Conservation (phyloP, 2,797 vertebrate genomes). For the Fratercula arctica region DNA sequence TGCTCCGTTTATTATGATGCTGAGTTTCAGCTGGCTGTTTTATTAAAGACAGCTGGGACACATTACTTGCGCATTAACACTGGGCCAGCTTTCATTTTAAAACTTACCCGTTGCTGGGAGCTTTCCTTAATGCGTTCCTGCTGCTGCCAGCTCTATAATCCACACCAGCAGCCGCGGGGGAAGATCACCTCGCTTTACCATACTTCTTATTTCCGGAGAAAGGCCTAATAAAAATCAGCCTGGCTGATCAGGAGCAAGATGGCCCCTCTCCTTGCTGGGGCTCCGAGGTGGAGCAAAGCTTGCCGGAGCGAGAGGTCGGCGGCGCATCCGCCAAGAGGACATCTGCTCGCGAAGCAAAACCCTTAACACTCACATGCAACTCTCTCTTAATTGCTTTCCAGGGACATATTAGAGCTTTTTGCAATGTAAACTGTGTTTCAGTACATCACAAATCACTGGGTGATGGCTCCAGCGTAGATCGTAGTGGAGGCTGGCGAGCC, state of each 20-base stretch:
- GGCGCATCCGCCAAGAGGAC: background rate
- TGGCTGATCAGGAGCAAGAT: background rate
- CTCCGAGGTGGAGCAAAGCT: background rate
- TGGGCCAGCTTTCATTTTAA: conserved; percentile 72
- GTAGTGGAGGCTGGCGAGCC: background rate
- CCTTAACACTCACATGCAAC: background rate
- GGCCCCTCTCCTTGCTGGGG: background rate
- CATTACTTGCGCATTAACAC: conserved; percentile 75
- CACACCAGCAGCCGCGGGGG: conserved; percentile 17
- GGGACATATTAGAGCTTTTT: conserved; percentile 41
- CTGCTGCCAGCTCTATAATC: conserved; percentile 77
- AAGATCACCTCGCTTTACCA: conserved; percentile 43
- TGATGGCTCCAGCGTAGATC: background rate
- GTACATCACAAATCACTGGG: conserved; percentile 48
- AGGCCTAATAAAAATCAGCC: conserved; percentile 11
- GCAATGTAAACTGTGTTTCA: conserved; percentile 44
- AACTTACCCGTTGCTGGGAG: conserved; percentile 73
- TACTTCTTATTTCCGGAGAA: conserved; percentile 35
- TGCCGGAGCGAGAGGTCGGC: accelerated
- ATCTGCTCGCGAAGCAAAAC: conserved; percentile 8
- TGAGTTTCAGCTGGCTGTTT: conserved; percentile 73
- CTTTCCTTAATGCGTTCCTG: conserved; percentile 59
- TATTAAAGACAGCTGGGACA: conserved; percentile 82
- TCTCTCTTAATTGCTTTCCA: conserved; percentile 38
- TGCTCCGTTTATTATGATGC: conserved; percentile 77